Base-by-base conservation (phyloP, 1,140 invertebrate genomes). In the Drosophila setifemur region DNA sequence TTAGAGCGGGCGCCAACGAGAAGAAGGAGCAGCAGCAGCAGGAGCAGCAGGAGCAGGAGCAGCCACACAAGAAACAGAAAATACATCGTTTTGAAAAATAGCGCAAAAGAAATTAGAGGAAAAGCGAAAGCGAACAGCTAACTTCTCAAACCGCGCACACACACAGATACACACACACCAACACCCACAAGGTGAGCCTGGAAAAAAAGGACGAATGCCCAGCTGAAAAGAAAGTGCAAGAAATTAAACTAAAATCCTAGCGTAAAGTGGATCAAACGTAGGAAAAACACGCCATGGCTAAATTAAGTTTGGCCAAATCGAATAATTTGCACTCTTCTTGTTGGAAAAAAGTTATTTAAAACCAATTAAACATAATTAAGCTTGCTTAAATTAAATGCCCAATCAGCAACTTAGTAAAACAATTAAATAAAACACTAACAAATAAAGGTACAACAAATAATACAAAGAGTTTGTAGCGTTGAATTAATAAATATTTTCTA, bases 171-270 rank as follows among this genome's bases (percentile, higher is more conserved):
- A 48, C 23, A 43, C 29, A 52, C 19, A 40, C n/a, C 52, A 57
- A 28, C 50, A 37, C 14, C 23, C 33, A 37, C 14, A 75, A 66
- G 57, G 57, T 61, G 52, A 39, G 57, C 69, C 16, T 18, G 29
- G 29, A 43, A 57, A 69, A 61, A 54, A 61, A 43, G 19, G 14
- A 33, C 7, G 19, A 58, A 25, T 42, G 42, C 47, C 19, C 25
- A 43, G 52, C 37, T 61, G 26, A 61, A 61, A 61, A 33, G 37
- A 61, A 85, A 85, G 54, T 69, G 75, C 53, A 73, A 81, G 76
- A 86, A 86, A 86, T 86, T 86, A 86, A 86, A 86, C 81, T 86
- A 73, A 86, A 86, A 75, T 86, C 72, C 81, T 66, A 4, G 81
- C 81, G 67, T 61, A 86, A 86, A 86, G 81, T 86, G 75, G 75